phyloP scores from a whole-genome alignment of 2,888 invertebrate genomes.

The Drosophila paramelanica region DNA sequence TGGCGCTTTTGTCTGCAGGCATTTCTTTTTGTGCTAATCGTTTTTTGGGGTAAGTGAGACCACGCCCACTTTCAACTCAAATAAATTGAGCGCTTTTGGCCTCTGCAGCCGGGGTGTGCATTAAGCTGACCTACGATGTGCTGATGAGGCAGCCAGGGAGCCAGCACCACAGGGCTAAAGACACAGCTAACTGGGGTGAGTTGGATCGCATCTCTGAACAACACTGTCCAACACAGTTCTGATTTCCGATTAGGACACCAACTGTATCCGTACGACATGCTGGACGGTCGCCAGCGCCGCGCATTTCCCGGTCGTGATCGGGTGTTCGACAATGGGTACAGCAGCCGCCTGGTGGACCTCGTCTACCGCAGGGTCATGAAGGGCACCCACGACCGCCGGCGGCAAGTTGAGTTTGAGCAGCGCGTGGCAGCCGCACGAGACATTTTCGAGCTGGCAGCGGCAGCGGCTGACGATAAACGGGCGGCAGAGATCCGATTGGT shows the following conservation, averaged over 20 bases:
- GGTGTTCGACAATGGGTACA: neutral
- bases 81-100: neutral
- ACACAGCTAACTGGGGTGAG: neutral
- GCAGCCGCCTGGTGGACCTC: slow-evolving; percentile 4
- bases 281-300: neutral
- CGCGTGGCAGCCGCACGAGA: neutral
- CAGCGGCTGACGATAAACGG: neutral
- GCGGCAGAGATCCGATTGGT: neutral
- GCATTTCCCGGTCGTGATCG: neutral
- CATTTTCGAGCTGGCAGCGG: neutral
- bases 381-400: neutral
- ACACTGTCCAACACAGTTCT: neutral
- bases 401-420: slow-evolving; percentile 11
- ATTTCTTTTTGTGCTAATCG: neutral
- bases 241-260: neutral
- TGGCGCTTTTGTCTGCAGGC: slow-evolving; percentile 23
- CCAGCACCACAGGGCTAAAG: fast-evolving
- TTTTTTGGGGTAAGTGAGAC: slow-evolving; percentile 15
- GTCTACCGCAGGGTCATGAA: slow-evolving; percentile 3
- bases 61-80: fast-evolving
- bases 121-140: neutral
- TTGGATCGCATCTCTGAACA: neutral
- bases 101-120: slow-evolving; percentile 1
- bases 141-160: neutral
- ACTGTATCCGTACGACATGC: neutral